Base-by-base conservation (phyloP, 2,113 vertebrate genomes). In the Okapia johnstoni region DNA sequence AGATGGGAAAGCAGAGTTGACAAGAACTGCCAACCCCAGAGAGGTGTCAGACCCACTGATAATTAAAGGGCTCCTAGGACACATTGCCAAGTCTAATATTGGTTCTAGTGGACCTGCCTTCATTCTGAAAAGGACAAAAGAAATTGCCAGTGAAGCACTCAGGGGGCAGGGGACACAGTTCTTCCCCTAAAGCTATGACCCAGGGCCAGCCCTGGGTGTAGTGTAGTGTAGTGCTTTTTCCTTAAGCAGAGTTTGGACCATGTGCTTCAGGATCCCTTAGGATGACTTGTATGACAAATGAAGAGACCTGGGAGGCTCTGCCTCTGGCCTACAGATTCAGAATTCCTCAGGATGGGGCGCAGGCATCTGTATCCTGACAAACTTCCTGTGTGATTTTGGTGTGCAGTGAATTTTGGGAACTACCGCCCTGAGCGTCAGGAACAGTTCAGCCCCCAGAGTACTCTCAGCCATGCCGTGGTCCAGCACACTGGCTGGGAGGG, bases 31-130 rank as follows among this genome's bases (percentile, higher is more conserved):
- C 57, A 88, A 63, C 30, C 88, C 60, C 2, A 33, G 81, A 57
- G 63, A 50, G 13, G 40, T 12, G 33, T 92, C 90, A 87, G 73
- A 6, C 46, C 36, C 5, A 3, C 57, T 26, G 57, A 63, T 79
- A 43, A 61, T 19, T 73, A 77, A 43, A 61, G 60, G 73, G 17
- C 21, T 6, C 9, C 19, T 19, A 15, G 23, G 80, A 85, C 7
- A 28, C n/a, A 12, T 11, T 25, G 55, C 79, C 93, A 60, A 55
- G 26, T 52, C 84, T 91, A 48, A 43, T 88, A 63, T 26, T 91
- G 52, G 89, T 57, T 91, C 30, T 77, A 21, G 86, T 85, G 70
- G 43, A 61, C 40, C 66, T 73, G 15, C 33, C 60, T 93, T 90
- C 33, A 63, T 88, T 79, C 52, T 60, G 21, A 43, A 86, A 46